A percentile compares a stretch with the other conserved stretches of the same genome.
Evolutionary conservation across 2,797 vertebrate genomes (phyloP).

Genomic region (Gila robusta): DNA sequence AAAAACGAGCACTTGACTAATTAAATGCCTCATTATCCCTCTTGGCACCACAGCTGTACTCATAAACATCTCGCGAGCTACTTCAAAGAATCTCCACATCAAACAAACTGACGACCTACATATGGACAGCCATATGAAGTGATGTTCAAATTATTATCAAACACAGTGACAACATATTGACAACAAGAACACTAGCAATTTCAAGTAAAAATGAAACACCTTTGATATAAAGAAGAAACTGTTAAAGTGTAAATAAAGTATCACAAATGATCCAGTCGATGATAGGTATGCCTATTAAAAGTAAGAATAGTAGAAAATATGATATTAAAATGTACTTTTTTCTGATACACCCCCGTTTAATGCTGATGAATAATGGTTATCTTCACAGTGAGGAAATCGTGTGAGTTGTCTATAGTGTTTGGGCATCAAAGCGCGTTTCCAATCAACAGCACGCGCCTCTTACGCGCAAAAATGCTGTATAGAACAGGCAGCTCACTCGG

Average conservation of each 20-base stretch:
- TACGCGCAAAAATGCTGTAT: neutral
- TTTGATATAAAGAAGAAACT: neutral
- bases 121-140: constrained; percentile 15
- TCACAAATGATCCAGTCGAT: neutral
- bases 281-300: neutral
- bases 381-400: neutral
- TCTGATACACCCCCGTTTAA: neutral
- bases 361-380: neutral
- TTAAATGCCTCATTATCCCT: constrained; percentile 36
- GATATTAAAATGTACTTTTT: neutral
- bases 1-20: constrained; percentile 32
- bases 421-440: neutral
- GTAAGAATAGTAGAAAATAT: neutral
- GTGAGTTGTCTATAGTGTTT: neutral
- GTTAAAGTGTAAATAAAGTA: neutral
- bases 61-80: constrained; percentile 42
- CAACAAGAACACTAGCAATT: neutral
- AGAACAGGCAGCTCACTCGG: neutral
- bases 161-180: neutral
- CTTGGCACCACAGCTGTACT: constrained; percentile 37
- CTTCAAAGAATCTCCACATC: constrained; percentile 46
- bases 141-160: neutral
- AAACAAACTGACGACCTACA: constrained; percentile 53
- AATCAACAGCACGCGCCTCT: neutral
- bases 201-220: neutral